These are phyloP conservation scores for Malaclemys terrapin DNA, from an alignment of 2,113 vertebrate species.

Conservation along the genomic window DNA sequence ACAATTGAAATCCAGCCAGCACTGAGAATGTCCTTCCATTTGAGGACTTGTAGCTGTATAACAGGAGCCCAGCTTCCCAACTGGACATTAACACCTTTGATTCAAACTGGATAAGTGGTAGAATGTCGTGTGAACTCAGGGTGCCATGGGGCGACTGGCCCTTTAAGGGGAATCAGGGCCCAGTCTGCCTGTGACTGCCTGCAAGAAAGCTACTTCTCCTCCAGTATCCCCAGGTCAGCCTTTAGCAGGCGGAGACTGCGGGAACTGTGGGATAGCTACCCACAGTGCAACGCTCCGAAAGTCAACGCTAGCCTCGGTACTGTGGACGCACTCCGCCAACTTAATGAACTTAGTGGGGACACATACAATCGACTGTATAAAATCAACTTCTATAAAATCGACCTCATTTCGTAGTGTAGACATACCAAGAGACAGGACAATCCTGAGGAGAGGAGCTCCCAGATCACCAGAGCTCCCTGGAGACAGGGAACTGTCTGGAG, in stretches of 20 bases:
- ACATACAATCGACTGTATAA: no score
- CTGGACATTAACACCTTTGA: no score
- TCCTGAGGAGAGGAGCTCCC: neutral
- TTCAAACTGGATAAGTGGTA: neutral
- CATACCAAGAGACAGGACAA: neutral
- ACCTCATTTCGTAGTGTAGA: no score
- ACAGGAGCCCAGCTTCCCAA: neutral
- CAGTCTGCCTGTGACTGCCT: neutral
- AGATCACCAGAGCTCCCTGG: neutral
- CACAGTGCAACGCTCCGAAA: no score
- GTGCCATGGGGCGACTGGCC: neutral
- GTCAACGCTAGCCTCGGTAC: no score
- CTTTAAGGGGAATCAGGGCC: neutral
- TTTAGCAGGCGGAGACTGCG: no score
- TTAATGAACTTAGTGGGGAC: no score
- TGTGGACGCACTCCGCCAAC: no score
- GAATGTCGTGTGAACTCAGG: neutral
- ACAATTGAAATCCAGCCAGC: neutral
- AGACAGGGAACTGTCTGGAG: neutral
- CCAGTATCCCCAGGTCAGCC: no score
- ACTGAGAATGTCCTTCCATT: neutral
- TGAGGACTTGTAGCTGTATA: neutral
- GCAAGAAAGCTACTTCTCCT: no score
- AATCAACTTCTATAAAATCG: no score
- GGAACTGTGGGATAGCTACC: no score